Conservation (phyloP, 2,113 vertebrate species). For the Anseranas semipalmata region DNA sequence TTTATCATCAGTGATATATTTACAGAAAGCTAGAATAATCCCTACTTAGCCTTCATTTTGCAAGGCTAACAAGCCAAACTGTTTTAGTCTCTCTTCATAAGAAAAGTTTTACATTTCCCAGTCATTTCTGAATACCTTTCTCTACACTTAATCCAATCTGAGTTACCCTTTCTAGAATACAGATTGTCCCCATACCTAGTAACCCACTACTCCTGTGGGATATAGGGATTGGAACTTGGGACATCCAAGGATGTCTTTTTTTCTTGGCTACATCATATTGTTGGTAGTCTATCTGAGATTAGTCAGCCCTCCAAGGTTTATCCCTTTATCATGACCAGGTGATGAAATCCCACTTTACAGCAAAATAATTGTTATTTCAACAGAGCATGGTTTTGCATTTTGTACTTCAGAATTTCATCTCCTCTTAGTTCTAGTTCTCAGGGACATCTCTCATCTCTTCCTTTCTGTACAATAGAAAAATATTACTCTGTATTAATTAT, state of each 20-base stretch:
- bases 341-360: neutral
- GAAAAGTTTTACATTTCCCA: neutral
- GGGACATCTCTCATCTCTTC: neutral
- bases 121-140: neutral
- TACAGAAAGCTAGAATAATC: neutral
- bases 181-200: neutral
- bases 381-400: neutral
- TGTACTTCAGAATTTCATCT: neutral
- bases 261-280: neutral
- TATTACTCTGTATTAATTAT: neutral
- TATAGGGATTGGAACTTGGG: neutral
- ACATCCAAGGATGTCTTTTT: neutral
- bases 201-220: neutral
- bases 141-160: neutral
- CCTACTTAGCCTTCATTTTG: neutral
- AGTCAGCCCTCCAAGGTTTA: neutral
- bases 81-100: neutral
- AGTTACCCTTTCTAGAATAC: neutral
- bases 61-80: neutral
- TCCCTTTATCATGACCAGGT: neutral
- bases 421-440: neutral
- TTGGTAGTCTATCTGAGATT: neutral
- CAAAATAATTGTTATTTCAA: constrained; percentile 1
- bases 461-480: neutral
- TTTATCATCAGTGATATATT: constrained; percentile 13